Evolutionary conservation across 2,888 invertebrate species (phyloP).

Genomic region (Holacanthella duospinosa): DNA sequence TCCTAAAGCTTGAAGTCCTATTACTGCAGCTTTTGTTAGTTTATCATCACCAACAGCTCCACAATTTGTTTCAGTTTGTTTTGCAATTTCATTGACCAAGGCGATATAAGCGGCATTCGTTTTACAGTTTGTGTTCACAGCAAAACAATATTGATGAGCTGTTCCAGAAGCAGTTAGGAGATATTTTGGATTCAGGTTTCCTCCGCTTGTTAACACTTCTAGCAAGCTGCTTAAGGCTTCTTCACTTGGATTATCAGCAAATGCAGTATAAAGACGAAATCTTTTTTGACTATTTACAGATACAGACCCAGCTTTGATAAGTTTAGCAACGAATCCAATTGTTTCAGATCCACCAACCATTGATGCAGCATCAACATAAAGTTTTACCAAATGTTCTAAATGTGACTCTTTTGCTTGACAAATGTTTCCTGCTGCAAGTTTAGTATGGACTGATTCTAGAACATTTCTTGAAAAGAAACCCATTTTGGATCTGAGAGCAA

Average conservation of each 20-base stretch:
- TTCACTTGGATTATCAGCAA: slow-evolving; percentile 23
- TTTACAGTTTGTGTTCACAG: slow-evolving; percentile 13
- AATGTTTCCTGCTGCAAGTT: slow-evolving; percentile 11
- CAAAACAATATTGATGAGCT: slow-evolving; percentile 23
- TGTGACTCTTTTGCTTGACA: slow-evolving; percentile 41
- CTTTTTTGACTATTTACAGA: slow-evolving; percentile 18
- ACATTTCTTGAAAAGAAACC: background rate
- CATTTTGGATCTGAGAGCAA: background rate
- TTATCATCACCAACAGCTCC: background rate
- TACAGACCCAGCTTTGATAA: slow-evolving; percentile 47
- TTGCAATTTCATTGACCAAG: slow-evolving; percentile 19
- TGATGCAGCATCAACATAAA: slow-evolving; percentile 70
- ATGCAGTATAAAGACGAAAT: slow-evolving; percentile 25
- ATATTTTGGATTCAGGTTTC: slow-evolving; percentile 15
- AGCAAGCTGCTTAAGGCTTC: slow-evolving; percentile 15
- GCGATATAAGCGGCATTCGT: slow-evolving; percentile 7
- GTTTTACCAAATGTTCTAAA: slow-evolving; percentile 32
- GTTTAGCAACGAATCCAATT: slow-evolving; percentile 57
- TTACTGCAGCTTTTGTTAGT: slow-evolving; percentile 5
- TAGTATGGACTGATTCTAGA: background rate
- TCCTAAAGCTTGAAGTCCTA: slow-evolving; percentile 24
- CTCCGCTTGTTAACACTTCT: slow-evolving; percentile 8
- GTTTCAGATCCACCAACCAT: slow-evolving; percentile 67
- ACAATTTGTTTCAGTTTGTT: background rate
- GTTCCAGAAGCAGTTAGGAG: slow-evolving; percentile 22